Evolutionary conservation across 2,888 invertebrate species (phyloP).

Genomic region (Leucoptera coffeella): DNA sequence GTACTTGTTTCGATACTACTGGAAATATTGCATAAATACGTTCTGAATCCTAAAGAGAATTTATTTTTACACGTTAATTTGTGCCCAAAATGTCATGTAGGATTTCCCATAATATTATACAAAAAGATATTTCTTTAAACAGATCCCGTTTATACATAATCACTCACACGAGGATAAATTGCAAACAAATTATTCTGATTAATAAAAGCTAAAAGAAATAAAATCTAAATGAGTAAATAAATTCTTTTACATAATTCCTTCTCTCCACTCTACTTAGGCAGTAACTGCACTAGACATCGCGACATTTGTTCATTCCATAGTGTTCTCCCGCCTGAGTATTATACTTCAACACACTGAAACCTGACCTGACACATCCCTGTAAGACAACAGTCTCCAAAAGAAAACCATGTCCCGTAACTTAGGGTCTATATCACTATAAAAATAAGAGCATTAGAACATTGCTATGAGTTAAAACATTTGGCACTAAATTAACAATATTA

Average conservation of each 20-base stretch:
- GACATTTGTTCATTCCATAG: conserved; percentile 44
- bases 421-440: conserved; percentile 49
- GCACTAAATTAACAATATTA: conserved; percentile 54
- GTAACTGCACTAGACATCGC: no score
- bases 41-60: no score
- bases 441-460: conserved; percentile 49
- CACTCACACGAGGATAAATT: no score
- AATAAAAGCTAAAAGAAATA: no score
- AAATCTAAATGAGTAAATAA: conserved; percentile 51
- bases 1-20: no score
- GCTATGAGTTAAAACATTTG: conserved; percentile 54
- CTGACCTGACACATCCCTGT: conserved; percentile 46
- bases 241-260: conserved; percentile 47
- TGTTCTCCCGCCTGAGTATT: conserved; percentile 51
- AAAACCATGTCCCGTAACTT: conserved; percentile 45
- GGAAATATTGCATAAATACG: no score
- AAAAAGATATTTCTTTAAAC: no score
- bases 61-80: no score
- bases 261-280: conserved; percentile 40
- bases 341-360: conserved; percentile 41
- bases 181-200: no score
- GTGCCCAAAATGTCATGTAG: conserved; percentile 53
- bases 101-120: no score
- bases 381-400: conserved; percentile 54
- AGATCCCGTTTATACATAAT: no score